phyloP scores from a whole-genome alignment of 2,797 vertebrate genomes.

The Peromyscus nudipes region DNA sequence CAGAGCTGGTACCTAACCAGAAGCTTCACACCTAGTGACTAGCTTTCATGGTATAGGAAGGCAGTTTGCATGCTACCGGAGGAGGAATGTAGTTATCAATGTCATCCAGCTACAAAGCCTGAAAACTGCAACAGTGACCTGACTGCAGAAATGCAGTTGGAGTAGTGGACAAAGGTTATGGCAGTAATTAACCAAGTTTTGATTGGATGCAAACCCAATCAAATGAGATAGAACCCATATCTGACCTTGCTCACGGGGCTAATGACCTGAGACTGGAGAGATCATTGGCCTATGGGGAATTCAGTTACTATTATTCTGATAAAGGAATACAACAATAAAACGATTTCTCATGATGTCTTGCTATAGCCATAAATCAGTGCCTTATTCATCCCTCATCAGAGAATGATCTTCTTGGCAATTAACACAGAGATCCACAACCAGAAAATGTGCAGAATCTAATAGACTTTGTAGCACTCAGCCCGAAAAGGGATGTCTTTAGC shows the following conservation, averaged over 20 bases:
- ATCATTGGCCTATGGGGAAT: neutral
- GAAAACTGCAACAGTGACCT: neutral
- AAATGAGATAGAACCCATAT: neutral
- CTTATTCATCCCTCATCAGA: neutral
- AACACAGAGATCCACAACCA: neutral
- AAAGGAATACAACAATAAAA: neutral
- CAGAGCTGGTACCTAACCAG: neutral
- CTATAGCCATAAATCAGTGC: neutral
- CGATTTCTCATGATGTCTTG: neutral
- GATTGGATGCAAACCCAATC: neutral
- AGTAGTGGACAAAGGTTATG: neutral
- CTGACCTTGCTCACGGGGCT: neutral
- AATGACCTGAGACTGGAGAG: neutral
- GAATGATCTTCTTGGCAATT: neutral
- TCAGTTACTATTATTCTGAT: neutral
- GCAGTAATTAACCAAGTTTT: neutral
- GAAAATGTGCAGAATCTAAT: neutral
- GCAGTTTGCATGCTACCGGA: neutral
- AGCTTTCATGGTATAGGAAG: neutral
- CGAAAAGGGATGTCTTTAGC: neutral
- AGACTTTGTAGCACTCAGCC: neutral
- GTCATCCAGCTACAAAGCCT: neutral
- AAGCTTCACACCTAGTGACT: neutral
- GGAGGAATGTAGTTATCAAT: neutral
- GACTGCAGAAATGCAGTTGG: no score